A percentile compares a stretch with the other conserved stretches of the same genome.
phyloP scores from a whole-genome alignment of 2,888 invertebrate genomes.

The Agriopis leucophaearia region DNA sequence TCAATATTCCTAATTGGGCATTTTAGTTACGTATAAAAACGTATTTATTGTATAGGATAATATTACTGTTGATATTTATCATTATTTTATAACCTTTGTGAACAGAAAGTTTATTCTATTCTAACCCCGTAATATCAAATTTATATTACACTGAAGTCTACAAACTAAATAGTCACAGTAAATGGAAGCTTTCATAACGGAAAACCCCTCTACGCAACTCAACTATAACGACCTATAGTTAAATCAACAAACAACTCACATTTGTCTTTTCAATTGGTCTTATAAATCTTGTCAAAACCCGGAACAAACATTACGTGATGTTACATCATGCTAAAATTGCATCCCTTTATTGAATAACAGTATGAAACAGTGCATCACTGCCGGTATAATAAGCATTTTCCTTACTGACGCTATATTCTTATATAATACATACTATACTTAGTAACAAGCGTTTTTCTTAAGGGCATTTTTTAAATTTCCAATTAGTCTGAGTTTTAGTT shows the following conservation, averaged over 20 bases:
- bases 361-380: slow-evolving; percentile 19
- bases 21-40: no score
- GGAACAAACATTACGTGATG: slow-evolving; percentile 53
- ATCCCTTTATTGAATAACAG: slow-evolving; percentile 47
- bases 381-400: slow-evolving; percentile 26
- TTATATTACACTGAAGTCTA: no score
- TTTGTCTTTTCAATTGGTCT: slow-evolving; percentile 19
- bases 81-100: no score
- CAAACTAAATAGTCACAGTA: no score
- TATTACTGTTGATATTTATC: no score
- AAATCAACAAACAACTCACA: slow-evolving; percentile 12
- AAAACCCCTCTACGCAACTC: background rate
- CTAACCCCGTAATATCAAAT: no score
- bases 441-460: background rate
- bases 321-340: slow-evolving; percentile 51
- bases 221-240: background rate
- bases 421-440: background rate
- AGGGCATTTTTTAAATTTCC: no score
- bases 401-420: slow-evolving; percentile 3
- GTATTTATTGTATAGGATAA: no score
- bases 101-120: no score
- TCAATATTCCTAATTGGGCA: no score
- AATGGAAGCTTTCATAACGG: background rate
- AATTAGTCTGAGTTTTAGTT: no score
- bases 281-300: slow-evolving; percentile 48